Conservation (phyloP, 2,888 invertebrate genomes). For the Noctua pronuba region DNA sequence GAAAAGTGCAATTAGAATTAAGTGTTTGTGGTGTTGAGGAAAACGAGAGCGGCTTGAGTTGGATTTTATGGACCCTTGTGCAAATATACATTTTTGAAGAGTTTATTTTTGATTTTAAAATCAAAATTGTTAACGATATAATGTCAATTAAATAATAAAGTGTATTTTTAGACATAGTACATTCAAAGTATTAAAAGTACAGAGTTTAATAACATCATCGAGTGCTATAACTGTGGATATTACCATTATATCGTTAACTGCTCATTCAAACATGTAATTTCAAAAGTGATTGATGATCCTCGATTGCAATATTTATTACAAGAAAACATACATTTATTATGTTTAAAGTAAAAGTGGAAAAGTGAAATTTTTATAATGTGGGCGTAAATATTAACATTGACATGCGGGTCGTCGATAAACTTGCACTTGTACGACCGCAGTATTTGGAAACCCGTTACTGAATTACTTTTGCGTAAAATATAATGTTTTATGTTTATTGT, state of each 20-base stretch:
- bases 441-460: conserved; percentile 78
- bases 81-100: background rate
- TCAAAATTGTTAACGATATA: background rate
- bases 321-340: conserved; percentile 49
- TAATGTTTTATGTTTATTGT: conserved; percentile 64
- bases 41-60: conserved; percentile 34
- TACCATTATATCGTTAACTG: conserved; percentile 18
- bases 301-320: conserved; percentile 40
- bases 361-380: conserved; percentile 88
- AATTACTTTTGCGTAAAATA: conserved; percentile 71
- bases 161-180: background rate
- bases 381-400: conserved; percentile 82
- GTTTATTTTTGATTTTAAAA: conserved; percentile 1
- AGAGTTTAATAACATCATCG: conserved; percentile 6
- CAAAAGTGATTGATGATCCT: conserved; percentile 36
- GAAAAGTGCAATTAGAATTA: conserved; percentile 68
- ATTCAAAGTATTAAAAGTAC: background rate
- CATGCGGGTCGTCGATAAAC: conserved; percentile 85
- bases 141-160: background rate
- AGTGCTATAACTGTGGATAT: conserved; percentile 2
- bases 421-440: conserved; percentile 71
- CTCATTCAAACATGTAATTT: conserved; percentile 36
- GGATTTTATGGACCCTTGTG: conserved; percentile 48
- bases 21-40: conserved; percentile 61
- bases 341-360: conserved; percentile 86